Percentiles rank a stretch among this genome's conserved stretches.
Evolutionary conservation across 2,888 invertebrate genomes (phyloP).

Genomic region (Danaus chrysippus): DNA sequence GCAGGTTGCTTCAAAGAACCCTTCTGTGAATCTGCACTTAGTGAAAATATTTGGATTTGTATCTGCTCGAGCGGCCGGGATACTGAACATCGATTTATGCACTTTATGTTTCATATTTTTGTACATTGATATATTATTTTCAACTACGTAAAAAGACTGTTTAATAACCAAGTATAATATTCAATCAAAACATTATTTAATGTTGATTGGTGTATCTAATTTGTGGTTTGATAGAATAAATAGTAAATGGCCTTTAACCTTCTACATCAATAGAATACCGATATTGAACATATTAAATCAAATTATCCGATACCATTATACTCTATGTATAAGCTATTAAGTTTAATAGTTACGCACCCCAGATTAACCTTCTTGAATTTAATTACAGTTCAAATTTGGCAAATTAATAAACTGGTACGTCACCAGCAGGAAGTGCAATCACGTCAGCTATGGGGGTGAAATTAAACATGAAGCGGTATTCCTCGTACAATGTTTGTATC

Average conservation of each 20-base stretch:
- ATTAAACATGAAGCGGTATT: conserved; percentile 63
- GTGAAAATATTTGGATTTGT: conserved; percentile 65
- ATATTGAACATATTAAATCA: conserved; percentile 15
- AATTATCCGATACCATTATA: conserved; percentile 39
- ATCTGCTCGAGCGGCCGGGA: conserved; percentile 42
- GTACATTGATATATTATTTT: too few species aligned
- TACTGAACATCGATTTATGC: conserved; percentile 48
- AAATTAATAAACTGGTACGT: conserved; percentile 71
- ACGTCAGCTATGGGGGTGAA: conserved; percentile 63
- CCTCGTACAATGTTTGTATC: too few species aligned
- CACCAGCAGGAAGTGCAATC: conserved; percentile 74
- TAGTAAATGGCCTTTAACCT: too few species aligned
- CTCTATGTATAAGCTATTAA: conserved; percentile 14
- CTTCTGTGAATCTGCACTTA: conserved; percentile 52
- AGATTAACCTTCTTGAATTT: conserved; percentile 58
- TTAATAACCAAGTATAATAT: too few species aligned
- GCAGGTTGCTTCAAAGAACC: conserved; percentile 50
- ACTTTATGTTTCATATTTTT: conserved; percentile 22
- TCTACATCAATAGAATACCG: too few species aligned
- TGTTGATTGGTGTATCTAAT: too few species aligned
- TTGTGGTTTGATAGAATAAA: too few species aligned
- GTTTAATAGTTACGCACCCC: conserved; percentile 39
- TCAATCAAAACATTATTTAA: too few species aligned
- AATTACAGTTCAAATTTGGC: conserved; percentile 71
- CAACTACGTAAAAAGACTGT: too few species aligned